Percentiles rank a stretch among this genome's conserved stretches.
phyloP scores from a whole-genome alignment of 2,797 vertebrate genomes.

The Paedocypris micromegethes region DNA sequence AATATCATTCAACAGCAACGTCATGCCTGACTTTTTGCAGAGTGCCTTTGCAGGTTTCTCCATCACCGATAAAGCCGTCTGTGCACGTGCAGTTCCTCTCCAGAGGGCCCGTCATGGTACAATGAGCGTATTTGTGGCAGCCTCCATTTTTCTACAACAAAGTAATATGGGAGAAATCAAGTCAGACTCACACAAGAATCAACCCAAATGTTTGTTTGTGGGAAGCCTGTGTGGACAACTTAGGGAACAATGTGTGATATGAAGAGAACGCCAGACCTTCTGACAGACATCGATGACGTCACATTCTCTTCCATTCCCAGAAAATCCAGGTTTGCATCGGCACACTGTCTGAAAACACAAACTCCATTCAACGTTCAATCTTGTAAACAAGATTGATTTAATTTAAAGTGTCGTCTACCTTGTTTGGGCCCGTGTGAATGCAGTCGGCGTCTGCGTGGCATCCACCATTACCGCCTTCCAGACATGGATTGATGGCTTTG shows the following conservation, averaged over 20 bases:
- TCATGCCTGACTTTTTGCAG: conserved; percentile 70
- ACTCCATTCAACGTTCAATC: background rate
- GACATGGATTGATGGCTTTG: conserved; percentile 86
- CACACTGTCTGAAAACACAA: conserved; percentile 75
- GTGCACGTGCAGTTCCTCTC: conserved; percentile 75
- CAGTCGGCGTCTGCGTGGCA: conserved; percentile 83
- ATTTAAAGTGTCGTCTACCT: conserved; percentile 76
- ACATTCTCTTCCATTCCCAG: conserved; percentile 76
- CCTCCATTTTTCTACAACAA: conserved; percentile 79
- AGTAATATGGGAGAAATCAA: background rate
- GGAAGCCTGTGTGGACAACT: too few species aligned
- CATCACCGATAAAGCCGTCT: conserved; percentile 70
- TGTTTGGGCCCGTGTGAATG: conserved; percentile 82
- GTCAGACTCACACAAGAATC: too few species aligned
- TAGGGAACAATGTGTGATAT: too few species aligned
- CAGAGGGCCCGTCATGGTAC: conserved; percentile 70
- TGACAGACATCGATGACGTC: conserved; percentile 69
- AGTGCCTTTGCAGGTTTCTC: conserved; percentile 74
- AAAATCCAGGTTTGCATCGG: conserved; percentile 72
- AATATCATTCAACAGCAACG: too few species aligned
- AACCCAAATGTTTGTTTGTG: too few species aligned
- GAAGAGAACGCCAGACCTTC: conserved; percentile 62
- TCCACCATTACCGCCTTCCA: conserved; percentile 69
- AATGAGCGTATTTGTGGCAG: conserved; percentile 75
- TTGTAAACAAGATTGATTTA: too few species aligned